These are phyloP conservation scores for Meloe dianella DNA, from an alignment of 2,888 invertebrate genomes.

Conservation along the genomic window DNA sequence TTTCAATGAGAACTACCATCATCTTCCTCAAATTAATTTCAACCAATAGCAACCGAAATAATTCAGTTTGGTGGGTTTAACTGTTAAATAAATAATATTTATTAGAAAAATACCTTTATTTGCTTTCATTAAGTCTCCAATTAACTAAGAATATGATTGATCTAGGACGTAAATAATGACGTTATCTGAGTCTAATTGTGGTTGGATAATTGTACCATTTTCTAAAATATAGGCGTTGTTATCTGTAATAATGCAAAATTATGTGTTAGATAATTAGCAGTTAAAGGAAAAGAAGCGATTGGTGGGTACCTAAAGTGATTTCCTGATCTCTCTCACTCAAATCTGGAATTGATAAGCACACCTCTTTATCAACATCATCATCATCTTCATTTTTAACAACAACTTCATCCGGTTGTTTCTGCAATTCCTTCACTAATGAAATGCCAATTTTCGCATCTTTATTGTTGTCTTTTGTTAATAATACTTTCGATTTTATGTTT, in stretches of 20 bases:
- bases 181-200: conserved; percentile 47
- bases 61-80: neutral
- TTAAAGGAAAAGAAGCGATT: neutral
- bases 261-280: neutral
- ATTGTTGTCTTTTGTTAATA: neutral
- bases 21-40: neutral
- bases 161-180: conserved; percentile 51
- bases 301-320: conserved; percentile 53
- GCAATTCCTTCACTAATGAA: neutral
- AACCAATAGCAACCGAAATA: conserved; percentile 17
- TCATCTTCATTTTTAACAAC: neutral
- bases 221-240: conserved; percentile 52
- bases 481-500: conserved; percentile 14
- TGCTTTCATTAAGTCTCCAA: neutral
- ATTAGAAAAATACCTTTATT: conserved; percentile 5
- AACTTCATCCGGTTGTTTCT: neutral
- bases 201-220: conserved; percentile 53
- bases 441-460: no score
- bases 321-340: conserved; percentile 51
- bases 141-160: conserved; percentile 28
- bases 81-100: neutral
- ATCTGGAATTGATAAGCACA: conserved; percentile 56
- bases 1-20: conserved; percentile 35
- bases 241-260: conserved; percentile 40
- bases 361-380: conserved; percentile 34